Percentiles rank a stretch among this genome's conserved stretches.
These are phyloP conservation scores for Acinonyx jubatus DNA, from an alignment of 2,113 vertebrate species.

Conservation along the genomic window DNA sequence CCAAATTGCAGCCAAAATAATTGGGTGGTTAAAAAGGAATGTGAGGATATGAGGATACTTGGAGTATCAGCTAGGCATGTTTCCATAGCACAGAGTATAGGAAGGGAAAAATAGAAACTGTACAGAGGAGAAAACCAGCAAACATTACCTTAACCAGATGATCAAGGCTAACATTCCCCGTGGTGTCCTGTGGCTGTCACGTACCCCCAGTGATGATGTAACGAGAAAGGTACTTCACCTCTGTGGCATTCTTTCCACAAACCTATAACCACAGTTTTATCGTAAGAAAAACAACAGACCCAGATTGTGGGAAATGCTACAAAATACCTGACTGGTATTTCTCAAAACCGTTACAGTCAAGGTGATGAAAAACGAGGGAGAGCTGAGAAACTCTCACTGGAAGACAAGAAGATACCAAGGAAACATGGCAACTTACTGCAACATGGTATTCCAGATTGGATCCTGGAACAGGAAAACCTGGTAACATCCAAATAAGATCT, in stretches of 20 bases:
- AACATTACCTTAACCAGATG: background rate
- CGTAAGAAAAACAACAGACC: constrained; percentile 16
- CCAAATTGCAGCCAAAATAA: background rate
- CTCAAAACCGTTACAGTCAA: constrained; percentile 19
- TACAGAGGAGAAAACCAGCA: background rate
- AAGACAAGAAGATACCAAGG: background rate
- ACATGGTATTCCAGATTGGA: background rate
- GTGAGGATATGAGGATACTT: background rate
- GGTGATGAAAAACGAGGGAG: background rate
- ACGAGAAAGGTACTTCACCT: background rate
- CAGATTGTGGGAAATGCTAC: background rate
- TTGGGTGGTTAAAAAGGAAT: background rate
- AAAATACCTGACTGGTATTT: background rate
- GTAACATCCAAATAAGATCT: background rate
- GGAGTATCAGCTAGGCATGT: background rate
- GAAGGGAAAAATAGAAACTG: background rate
- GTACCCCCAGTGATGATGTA: background rate
- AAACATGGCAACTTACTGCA: background rate
- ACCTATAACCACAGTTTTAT: background rate
- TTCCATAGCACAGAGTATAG: background rate
- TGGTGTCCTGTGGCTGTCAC: background rate
- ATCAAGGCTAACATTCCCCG: background rate
- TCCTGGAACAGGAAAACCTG: background rate
- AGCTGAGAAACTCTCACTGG: background rate
- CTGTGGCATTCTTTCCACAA: background rate